Base-by-base conservation (phyloP, 1,140 invertebrate genomes). In the Penaeus japonicus region DNA sequence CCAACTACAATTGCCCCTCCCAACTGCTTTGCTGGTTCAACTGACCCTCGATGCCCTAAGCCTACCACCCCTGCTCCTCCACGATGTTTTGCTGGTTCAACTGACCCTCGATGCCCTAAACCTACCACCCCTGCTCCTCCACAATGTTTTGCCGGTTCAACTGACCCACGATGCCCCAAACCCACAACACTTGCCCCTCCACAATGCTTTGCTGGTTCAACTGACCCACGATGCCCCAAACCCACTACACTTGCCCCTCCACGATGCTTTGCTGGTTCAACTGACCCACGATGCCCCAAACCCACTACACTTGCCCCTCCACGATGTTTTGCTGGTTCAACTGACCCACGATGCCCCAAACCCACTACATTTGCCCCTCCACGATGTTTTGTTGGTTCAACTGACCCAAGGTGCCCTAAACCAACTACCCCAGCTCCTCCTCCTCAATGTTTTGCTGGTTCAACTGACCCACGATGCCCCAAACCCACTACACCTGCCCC, bases 301-400 rank as follows among this genome's bases (percentile, higher is more conserved):
- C 84, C 84, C 4, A 85, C 84, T 53, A 85, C 84, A 20, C 32
- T 32, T 24, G 30, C 57, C 22, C 78, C 78, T 30, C 75, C 53
- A 78, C 30, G 80, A 89, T 90, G 90, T 75, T 83, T 55, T 54
- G 90, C 35, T 22, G 32, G 54, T 2, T 32, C 79, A 3, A 57
- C 2, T 57, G n/a, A n/a, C 35, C 32, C 79, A 82, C 20, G 54
- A 54, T 32, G n/a, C n/a, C n/a, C n/a, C n/a, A n/a, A n/a, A n/a
- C n/a, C 30, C 20, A 77, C 73, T n/a, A 77, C 73, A 15, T 27
- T 15, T n/a, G 17, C 54, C 27, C 54, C 82, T 77, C 82, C 82
- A 77, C 3, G 2, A 30, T 77, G 84, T 30, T 85, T 27, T 73
- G 24, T 27, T 24, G 84, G 84, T 10, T 85, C 84, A 54, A 78